phyloP scores from a whole-genome alignment of 1,140 invertebrate genomes.

The Amyelois transitella region DNA sequence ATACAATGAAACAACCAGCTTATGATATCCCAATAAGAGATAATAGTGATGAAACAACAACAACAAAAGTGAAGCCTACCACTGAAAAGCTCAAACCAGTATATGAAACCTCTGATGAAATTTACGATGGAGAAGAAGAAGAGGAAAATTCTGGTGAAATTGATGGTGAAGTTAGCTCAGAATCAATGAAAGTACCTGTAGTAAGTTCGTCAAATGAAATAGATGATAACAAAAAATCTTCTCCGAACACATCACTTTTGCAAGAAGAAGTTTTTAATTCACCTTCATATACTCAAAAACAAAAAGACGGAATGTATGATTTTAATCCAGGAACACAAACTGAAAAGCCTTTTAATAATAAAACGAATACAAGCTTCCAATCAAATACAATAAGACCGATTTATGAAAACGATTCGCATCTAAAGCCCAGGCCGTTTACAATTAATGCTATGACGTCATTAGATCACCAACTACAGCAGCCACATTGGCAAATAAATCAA shows the following conservation, averaged over 20 bases:
- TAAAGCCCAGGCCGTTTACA: slow-evolving; percentile 67
- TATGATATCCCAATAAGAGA: slow-evolving; percentile 68
- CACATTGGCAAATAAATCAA: slow-evolving; percentile 69
- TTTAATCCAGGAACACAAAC: slow-evolving; percentile 65
- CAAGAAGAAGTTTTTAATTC: slow-evolving; percentile 29
- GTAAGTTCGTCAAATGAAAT: slow-evolving; percentile 42
- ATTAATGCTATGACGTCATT: slow-evolving; percentile 42
- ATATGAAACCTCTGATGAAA: slow-evolving; percentile 64
- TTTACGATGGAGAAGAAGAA: slow-evolving; percentile 60
- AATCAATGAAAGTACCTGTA: slow-evolving; percentile 66
- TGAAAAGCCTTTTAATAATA: slow-evolving; percentile 69
- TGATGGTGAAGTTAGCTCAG: slow-evolving; percentile 62
- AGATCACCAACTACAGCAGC: slow-evolving; percentile 64
- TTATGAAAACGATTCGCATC: slow-evolving; percentile 32
- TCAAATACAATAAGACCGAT: slow-evolving; percentile 55
- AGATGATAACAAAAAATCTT: slow-evolving; percentile 24
- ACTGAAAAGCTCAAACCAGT: slow-evolving; percentile 41
- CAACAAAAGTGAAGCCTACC: slow-evolving; percentile 20
- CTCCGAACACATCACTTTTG: slow-evolving; percentile 25
- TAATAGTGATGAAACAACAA: slow-evolving; percentile 49
- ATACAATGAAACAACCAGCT: slow-evolving; percentile 47
- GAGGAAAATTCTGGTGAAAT: slow-evolving; percentile 34
- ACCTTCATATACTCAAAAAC: slow-evolving; percentile 12
- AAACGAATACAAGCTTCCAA: slow-evolving; percentile 29
- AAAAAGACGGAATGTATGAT: slow-evolving; percentile 23